These are phyloP conservation scores for Drosophila novamexicana DNA, from an alignment of 1,140 invertebrate genomes.

Conservation along the genomic window DNA sequence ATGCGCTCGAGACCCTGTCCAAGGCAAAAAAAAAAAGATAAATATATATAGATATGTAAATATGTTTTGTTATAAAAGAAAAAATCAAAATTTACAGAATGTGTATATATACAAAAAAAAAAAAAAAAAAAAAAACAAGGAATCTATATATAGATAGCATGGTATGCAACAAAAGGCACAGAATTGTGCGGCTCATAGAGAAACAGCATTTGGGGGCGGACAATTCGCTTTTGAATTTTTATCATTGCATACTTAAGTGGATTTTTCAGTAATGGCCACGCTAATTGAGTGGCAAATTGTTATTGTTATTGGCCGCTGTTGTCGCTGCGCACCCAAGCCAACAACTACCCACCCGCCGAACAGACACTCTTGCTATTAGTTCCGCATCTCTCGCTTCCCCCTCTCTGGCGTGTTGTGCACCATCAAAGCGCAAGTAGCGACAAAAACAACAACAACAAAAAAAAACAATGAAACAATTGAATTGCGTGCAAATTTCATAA, in stretches of 20 bases:
- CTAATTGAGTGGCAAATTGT: slow-evolving; percentile 82
- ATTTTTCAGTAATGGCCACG: slow-evolving; percentile 80
- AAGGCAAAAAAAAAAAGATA: slow-evolving; percentile 70
- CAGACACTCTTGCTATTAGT: slow-evolving; percentile 20
- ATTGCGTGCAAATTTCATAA: slow-evolving; percentile 78
- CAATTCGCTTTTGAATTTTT: slow-evolving; percentile 79
- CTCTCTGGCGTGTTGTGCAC: slow-evolving; percentile 5
- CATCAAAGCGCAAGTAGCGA: slow-evolving; percentile 62
- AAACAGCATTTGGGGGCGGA: slow-evolving; percentile 44
- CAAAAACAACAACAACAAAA: slow-evolving; percentile 33
- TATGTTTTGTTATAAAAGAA: slow-evolving; percentile 14
- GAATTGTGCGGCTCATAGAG: slow-evolving; percentile 40
- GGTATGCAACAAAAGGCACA: slow-evolving; percentile 6
- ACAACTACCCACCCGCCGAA: not conserved
- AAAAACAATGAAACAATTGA: slow-evolving; percentile 59
- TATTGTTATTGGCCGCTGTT: slow-evolving; percentile 78
- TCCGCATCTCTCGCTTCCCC: not conserved
- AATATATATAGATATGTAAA: slow-evolving; percentile 44
- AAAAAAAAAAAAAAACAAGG: not conserved
- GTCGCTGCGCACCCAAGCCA: slow-evolving; percentile 47
- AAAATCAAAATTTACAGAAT: slow-evolving; percentile 2
- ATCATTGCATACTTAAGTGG: slow-evolving; percentile 83
- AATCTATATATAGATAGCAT: not conserved
- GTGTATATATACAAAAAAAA: not conserved
- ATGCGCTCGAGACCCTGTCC: slow-evolving; percentile 90